Evolutionary conservation across 2,113 vertebrate genomes (phyloP).

Genomic region (Dryoscopus gambensis): DNA sequence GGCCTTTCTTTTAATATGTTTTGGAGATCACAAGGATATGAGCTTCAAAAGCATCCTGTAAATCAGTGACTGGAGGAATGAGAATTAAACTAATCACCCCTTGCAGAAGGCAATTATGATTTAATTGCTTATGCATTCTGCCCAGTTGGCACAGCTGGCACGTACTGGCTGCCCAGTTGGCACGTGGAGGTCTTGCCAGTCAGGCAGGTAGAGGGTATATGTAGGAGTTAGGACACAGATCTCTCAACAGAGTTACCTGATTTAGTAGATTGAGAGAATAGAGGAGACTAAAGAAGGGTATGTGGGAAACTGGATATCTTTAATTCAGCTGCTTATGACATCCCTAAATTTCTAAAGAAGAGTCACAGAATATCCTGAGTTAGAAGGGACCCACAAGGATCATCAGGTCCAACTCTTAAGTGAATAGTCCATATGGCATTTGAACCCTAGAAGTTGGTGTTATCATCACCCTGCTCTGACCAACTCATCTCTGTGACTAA

Average conservation of each 20-base stretch:
- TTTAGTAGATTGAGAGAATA: neutral
- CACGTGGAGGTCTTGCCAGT: neutral
- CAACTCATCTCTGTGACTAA: neutral
- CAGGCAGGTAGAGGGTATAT: neutral
- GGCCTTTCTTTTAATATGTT: neutral
- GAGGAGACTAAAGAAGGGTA: neutral
- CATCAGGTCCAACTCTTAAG: neutral
- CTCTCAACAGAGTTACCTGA: neutral
- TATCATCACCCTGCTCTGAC: neutral
- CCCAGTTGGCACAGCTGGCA: neutral
- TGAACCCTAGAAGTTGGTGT: neutral
- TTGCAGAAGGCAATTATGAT: neutral
- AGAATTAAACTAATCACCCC: neutral
- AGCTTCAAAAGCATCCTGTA: neutral
- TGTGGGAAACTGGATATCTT: neutral
- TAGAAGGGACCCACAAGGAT: neutral
- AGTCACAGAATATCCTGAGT: neutral
- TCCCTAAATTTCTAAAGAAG: neutral
- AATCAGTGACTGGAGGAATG: conserved; percentile 4
- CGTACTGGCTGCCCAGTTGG: neutral
- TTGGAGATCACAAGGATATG: neutral
- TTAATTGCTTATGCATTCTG: neutral
- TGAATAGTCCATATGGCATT: neutral
- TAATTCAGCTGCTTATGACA: neutral
- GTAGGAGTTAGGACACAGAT: neutral